Base-by-base conservation (phyloP, 1,140 invertebrate genomes). In the Caenorhabditis briggsae region DNA sequence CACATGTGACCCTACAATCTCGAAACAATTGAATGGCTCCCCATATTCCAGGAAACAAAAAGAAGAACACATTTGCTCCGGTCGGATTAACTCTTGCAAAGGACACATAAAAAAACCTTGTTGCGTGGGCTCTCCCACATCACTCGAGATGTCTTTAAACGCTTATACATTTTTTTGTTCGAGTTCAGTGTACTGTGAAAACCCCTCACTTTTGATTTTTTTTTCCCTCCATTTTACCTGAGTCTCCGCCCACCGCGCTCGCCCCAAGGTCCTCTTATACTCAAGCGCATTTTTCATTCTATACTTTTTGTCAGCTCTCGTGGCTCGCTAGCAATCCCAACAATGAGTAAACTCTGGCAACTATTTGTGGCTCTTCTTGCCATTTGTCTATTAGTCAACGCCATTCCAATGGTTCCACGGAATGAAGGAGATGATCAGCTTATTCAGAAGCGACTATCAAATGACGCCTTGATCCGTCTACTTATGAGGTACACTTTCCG, bases 391-490 rank as follows among this genome's bases (percentile, higher is more conserved):
- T 64, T 65, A 33, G 48, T 12, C 53, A 25, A 58, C 12, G 84
- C 84, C 14, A 55, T 85, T 55, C 84, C 84, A 55, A 50, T 85
- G 46, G 65, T 78, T 23, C 50, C 70, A 1, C 46, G 20, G 6
- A 11, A 16, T 9, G 84, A 85, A 12, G 65, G 78, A n/a, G 23
- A 55, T 53, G 46, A 64, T 58, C 65, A 59, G 48, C n/a, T 59
- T 25, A 85, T 85, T 48, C 43, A 55, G 16, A 85, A 85, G 20
- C 12, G 84, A 53, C 84, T 85, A 20, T 55, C 48, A 14, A 85
- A 85, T 48, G 84, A 85, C 9, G 84, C 84, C 7, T 33, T 85
- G 46, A 85, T 85, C 65, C 84, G 84, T 74, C 84, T 86, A 23
- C 70, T 86, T 41, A 86, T 86, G 74, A 86, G 64, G 74, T 86